Evolutionary conservation across 2,113 vertebrate genomes (phyloP).

Genomic region (Oceanites oceanicus): DNA sequence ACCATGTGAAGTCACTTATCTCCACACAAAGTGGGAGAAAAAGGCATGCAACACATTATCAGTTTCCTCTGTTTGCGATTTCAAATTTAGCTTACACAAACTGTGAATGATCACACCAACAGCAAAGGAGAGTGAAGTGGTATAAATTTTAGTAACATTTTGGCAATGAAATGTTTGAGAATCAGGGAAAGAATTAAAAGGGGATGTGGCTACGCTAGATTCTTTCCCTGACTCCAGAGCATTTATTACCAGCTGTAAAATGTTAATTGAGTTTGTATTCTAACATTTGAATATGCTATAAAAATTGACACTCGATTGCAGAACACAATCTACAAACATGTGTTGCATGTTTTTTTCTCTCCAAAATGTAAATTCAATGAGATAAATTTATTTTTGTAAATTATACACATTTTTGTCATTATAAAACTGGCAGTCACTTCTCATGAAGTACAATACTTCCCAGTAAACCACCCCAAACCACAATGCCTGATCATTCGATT

Average conservation of each 20-base stretch:
- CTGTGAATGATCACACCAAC: neutral
- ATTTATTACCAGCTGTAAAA: slow-evolving; percentile 1
- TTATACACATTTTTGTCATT: neutral
- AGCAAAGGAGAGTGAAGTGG: neutral
- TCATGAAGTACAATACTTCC: neutral
- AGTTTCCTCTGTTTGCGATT: neutral
- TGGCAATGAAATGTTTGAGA: neutral
- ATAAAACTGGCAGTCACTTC: neutral
- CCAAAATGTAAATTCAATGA: neutral
- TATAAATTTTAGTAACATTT: neutral
- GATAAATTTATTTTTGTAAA: neutral
- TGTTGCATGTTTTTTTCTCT: neutral
- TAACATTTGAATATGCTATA: neutral
- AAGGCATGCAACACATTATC: neutral
- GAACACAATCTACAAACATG: neutral
- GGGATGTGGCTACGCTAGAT: neutral
- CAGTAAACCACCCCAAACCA: neutral
- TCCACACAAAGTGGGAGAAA: neutral
- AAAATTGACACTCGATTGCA: neutral
- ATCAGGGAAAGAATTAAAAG: neutral
- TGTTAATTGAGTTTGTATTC: neutral
- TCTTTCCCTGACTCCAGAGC: neutral
- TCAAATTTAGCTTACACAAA: neutral
- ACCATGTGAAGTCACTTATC: neutral
- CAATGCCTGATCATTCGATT: neutral